Conservation (phyloP, 2,888 invertebrate species). For the Lepidocyrtoides sp. region DNA sequence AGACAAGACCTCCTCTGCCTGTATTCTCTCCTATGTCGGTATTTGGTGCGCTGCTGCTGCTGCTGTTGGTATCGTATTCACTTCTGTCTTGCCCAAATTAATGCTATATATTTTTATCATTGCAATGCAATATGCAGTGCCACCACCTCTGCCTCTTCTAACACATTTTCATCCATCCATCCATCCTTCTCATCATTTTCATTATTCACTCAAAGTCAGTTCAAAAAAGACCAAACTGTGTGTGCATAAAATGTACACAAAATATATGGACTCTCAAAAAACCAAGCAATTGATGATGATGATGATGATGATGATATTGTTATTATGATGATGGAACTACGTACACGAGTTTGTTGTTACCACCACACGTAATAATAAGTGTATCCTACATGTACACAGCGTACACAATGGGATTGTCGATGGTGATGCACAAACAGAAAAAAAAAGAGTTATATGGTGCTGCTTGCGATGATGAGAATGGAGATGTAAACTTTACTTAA, state of each 20-base stretch:
- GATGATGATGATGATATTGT: background rate
- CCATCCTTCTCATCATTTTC: constrained; percentile 35
- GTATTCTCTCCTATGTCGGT: constrained; percentile 54
- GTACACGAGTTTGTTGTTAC: constrained; percentile 43
- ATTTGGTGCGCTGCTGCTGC: constrained; percentile 44
- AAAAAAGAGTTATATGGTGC: background rate
- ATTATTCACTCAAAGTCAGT: constrained; percentile 1
- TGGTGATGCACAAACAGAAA: constrained; percentile 34
- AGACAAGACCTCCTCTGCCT: constrained; percentile 60
- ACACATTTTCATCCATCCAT: constrained; percentile 55
- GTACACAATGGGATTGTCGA: constrained; percentile 31
- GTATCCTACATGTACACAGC: constrained; percentile 34
- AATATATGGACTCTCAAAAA: background rate
- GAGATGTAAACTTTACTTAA: constrained; percentile 31
- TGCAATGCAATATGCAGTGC: constrained; percentile 20
- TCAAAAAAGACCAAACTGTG: background rate
- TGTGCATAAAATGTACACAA: background rate
- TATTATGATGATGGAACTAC: constrained; percentile 27
- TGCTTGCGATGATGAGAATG: background rate
- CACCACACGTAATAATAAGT: constrained; percentile 24
- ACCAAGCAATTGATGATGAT: constrained; percentile 4
- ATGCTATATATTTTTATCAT: too few species aligned
- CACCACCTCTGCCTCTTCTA: constrained; percentile 37
- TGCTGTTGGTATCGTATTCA: too few species aligned
- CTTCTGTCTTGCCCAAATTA: constrained; percentile 13